Conservation (phyloP, 2,797 vertebrate species). For the Leuciscus waleckii region DNA sequence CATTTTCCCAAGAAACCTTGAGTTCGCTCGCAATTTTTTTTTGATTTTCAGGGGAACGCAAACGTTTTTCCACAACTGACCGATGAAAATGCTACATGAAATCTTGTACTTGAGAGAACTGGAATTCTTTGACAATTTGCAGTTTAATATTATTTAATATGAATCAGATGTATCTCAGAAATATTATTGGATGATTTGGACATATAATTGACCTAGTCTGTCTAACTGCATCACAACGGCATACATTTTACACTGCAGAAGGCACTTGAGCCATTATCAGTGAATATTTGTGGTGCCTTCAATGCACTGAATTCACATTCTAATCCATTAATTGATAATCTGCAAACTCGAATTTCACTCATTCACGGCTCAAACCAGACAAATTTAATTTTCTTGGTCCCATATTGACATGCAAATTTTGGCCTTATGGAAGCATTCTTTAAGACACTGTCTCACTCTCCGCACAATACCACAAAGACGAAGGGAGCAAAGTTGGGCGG, state of each 20-base stretch:
- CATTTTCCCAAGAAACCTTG: background rate
- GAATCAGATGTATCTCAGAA: background rate
- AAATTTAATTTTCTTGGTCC: constrained; percentile 59
- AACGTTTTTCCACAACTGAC: background rate
- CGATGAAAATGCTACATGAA: background rate
- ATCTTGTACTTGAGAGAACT: background rate
- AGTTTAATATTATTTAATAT: background rate
- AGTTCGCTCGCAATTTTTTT: background rate
- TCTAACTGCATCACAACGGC: background rate
- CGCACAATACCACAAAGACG: constrained; percentile 56
- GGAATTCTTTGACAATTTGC: background rate
- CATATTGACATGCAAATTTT: constrained; percentile 67
- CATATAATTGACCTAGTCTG: background rate
- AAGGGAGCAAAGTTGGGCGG: constrained; percentile 52
- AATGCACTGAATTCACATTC: background rate
- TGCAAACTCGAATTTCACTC: constrained; percentile 46
- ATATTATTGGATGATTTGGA: background rate
- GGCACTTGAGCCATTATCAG: background rate
- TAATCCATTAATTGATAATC: constrained; percentile 53
- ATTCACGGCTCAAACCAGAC: constrained; percentile 54
- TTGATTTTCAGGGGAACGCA: background rate
- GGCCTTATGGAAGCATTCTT: constrained; percentile 56
- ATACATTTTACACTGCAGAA: background rate
- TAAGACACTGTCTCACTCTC: constrained; percentile 54
- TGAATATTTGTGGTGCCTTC: background rate